These are phyloP conservation scores for Auanema freiburgensis DNA, from an alignment of 2,888 invertebrate genomes.

Conservation along the genomic window DNA sequence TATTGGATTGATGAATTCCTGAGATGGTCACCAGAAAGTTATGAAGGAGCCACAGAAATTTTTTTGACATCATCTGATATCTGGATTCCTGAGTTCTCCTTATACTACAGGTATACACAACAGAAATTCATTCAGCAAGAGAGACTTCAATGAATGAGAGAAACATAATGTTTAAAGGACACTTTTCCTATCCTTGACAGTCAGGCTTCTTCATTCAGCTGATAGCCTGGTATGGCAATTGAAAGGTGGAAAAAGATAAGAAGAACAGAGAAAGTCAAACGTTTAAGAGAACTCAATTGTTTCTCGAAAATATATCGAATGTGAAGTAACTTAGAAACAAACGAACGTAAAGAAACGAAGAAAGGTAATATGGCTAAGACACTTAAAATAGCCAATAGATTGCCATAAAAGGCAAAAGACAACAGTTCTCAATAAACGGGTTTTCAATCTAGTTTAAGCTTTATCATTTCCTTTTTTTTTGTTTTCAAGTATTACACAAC, in stretches of 20 bases:
- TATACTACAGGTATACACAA: slow-evolving; percentile 51
- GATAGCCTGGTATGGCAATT: no score
- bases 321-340: not conserved
- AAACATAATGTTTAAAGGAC: not conserved
- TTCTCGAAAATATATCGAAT: not conserved
- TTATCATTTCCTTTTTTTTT: no score
- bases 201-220: no score
- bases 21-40: slow-evolving; percentile 60
- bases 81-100: slow-evolving; percentile 63
- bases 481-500: no score
- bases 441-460: no score
- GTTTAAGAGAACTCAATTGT: not conserved
- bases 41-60: slow-evolving; percentile 61
- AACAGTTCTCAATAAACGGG: no score
- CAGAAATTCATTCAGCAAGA: not conserved
- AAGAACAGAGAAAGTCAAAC: slow-evolving; percentile 3
- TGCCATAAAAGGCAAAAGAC: no score
- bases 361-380: no score
- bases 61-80: slow-evolving; percentile 59
- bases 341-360: not conserved
- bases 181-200: no score
- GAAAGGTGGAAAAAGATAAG: no score
- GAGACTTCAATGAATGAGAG: not conserved
- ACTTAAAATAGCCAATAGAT: no score
- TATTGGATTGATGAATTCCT: slow-evolving; percentile 63